Evolutionary conservation across 2,888 invertebrate species (phyloP), one percentile per base, ranked within the genome.

Genomic region (Amiota communis): DNA sequence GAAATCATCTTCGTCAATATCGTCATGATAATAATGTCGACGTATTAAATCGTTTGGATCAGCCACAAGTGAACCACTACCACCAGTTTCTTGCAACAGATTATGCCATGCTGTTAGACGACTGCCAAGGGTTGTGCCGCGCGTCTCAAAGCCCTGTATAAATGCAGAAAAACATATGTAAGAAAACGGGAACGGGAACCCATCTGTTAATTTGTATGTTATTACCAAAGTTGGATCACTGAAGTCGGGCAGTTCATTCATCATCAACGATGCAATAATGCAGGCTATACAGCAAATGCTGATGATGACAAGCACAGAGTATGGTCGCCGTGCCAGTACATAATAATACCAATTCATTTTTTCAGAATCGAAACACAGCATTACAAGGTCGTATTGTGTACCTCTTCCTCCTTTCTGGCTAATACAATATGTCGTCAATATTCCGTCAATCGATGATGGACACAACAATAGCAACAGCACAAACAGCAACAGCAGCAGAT

Each of bases 61-160:
- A 65, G 93, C 92, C 17, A 93, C 93, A 17, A 96, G 91, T 56
- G 92, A 91, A 70, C 94, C 94, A 70, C 92, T 93, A 72, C 93
- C 92, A 80, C 92, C 91, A 1, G 94, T 94, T 84, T 95, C 93
- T 84, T 95, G 93, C 75, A 94, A 90, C 70, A 98, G 92, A 90
- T 97, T 97, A 83, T 94, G 92, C 95, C 96, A 97, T 47, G 97
- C 93, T 63, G 94, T 94, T 78, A 96, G 91, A 71, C 96, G 92
- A 86, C 95, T 92, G 3, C 96, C 93, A 82, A 98, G 92, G 63
- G 91, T 91, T 1, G 97, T 98, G n/a, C 97, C 97, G 77, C 98
- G 92, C 13, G 97, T 95, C 89, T 97, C 97, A 90, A 98, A 98
- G 6, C 98, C 98, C 93, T 97, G 82, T 17, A 17, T 59, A 6